Base-by-base conservation (phyloP, 1,140 invertebrate genomes). In the Batillaria attramentaria region DNA sequence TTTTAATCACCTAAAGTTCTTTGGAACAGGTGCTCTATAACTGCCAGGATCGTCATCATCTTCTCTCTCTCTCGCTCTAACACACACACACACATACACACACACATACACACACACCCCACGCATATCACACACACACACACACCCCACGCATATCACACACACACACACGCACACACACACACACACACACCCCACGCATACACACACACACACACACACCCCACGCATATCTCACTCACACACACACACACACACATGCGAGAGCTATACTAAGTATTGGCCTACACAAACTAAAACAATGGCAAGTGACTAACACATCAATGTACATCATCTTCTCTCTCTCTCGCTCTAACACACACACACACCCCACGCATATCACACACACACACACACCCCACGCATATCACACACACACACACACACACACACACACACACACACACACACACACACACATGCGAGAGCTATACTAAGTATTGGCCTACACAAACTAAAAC, bases 401-500 rank as follows among this genome's bases (percentile, higher is more conserved):
- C 24, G 24, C 24, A 60, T n/a, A 60, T n/a, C 31, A 28, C 24
- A 60, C 57, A 10, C 6, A 8, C 57, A 5, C 31, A 28, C 57
- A 6, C 31, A 60, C 24, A 28, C 4, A 60, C 57, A 60, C 57
- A 6, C 57, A 6, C 57, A 60, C 57, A 6, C 57, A 60, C 57
- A 60, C 57, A 62, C 57, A 62, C 57, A 62, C 57, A 28, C 57
- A 62, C 57, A 62, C 57, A 62, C 57, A 62, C 57, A 16, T 62
- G 8, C 10, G 31, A 18, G 8, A 18, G 8, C 57, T 62, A 18
- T 16, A 8, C 6, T 28, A n/a, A n/a, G 18, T 28, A n/a, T 62
- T 62, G 18, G 6, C 57, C n/a, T n/a, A 62, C 28, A 62, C 28
- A 28, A 18, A 28, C 28, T n/a, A 8, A 62, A 18, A 62, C 57